Evolutionary conservation across 2,113 vertebrate genomes (phyloP).

Genomic region (Plestiodon gilberti): DNA sequence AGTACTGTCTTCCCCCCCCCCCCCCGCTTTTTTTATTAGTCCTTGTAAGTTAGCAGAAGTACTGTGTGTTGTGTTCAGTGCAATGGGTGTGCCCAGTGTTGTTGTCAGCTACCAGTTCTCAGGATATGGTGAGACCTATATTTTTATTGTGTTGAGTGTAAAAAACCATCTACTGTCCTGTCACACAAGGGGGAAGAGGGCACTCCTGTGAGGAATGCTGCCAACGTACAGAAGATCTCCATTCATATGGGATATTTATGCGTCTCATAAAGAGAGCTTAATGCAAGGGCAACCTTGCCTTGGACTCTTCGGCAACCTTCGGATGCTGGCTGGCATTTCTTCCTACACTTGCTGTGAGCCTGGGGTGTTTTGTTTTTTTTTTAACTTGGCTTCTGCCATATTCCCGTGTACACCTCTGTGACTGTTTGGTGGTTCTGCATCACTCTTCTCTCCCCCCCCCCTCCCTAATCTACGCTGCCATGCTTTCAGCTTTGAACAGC

Average conservation of each 20-base stretch:
- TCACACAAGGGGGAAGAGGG: no score
- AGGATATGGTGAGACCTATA: background rate
- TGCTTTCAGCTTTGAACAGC: background rate
- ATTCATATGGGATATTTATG: background rate
- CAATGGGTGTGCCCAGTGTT: background rate
- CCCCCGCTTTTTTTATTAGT: background rate
- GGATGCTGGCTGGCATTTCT: background rate
- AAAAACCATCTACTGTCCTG: background rate
- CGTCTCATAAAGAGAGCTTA: background rate
- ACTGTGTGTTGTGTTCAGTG: background rate
- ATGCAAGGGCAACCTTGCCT: background rate
- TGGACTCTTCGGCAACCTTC: background rate
- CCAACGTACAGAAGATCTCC: background rate
- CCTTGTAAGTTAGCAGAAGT: background rate
- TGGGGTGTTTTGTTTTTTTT: background rate
- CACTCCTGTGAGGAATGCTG: background rate
- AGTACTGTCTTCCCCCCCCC: no score
- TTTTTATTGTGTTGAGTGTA: background rate
- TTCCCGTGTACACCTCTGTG: background rate
- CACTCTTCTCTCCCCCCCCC: background rate
- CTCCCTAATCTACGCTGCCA: background rate
- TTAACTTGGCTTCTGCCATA: no score
- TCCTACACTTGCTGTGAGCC: background rate
- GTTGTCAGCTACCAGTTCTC: background rate
- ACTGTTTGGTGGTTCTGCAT: background rate